phyloP scores from a whole-genome alignment of 2,888 invertebrate species.

The Chirona hameri region DNA sequence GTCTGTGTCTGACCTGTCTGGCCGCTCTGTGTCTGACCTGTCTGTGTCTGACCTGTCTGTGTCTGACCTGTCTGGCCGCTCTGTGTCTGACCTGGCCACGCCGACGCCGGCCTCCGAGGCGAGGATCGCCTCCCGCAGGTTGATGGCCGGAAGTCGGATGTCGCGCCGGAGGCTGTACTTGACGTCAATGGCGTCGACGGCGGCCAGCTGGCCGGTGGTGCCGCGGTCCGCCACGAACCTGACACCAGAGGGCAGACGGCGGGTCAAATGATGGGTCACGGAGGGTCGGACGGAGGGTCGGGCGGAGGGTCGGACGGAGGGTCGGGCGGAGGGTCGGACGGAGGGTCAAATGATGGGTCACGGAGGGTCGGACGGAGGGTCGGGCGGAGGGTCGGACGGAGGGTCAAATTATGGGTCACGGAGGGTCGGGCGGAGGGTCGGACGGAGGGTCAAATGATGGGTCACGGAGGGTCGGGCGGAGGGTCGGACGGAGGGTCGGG shows the following conservation, averaged over 20 bases:
- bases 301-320: background rate
- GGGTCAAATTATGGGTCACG: background rate
- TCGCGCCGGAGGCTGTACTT: conserved; percentile 45
- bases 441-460: background rate
- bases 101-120: background rate
- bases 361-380: conserved; percentile 26
- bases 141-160: background rate
- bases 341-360: background rate
- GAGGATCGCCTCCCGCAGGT: conserved; percentile 23
- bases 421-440: background rate
- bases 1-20: too few relatives aligned
- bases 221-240: conserved; percentile 49
- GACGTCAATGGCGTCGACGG: conserved; percentile 50
- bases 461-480: conserved; percentile 26
- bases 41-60: too few relatives aligned
- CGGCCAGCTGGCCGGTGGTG: conserved; percentile 46
- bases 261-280: background rate
- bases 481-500: too few relatives aligned
- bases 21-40: too few relatives aligned
- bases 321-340: background rate
- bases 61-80: too few relatives aligned
- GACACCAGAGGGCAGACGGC: conserved; percentile 2
- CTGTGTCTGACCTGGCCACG: background rate
- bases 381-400: background rate
- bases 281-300: conserved; percentile 28